Evolutionary conservation across 2,113 vertebrate species (phyloP).

Genomic region (Nannobrachium achirus): DNA sequence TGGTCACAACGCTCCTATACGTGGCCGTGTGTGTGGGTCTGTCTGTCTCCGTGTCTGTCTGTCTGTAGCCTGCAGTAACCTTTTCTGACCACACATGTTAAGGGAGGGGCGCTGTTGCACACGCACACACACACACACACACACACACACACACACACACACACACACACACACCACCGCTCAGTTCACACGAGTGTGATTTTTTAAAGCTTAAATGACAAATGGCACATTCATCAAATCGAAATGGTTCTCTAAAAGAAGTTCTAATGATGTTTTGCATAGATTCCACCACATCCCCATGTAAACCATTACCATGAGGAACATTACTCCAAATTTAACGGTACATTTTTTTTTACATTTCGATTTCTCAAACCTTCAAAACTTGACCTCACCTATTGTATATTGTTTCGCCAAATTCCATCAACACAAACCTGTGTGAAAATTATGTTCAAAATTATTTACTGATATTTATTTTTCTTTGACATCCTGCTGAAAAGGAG

Average conservation of each 20-base stretch:
- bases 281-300: background rate
- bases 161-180: no score
- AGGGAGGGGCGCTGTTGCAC: no score
- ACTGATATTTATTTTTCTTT: slow-evolving; percentile 72
- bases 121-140: no score
- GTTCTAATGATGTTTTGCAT: slow-evolving; percentile 20
- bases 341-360: slow-evolving; percentile 55
- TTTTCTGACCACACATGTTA: no score
- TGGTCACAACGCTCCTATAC: no score
- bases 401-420: slow-evolving; percentile 45
- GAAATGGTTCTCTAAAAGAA: slow-evolving; percentile 13
- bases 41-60: no score
- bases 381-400: slow-evolving; percentile 66
- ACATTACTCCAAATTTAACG: slow-evolving; percentile 26
- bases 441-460: slow-evolving; percentile 48
- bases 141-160: no score
- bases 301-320: background rate
- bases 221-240: slow-evolving; percentile 12
- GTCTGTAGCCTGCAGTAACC: no score
- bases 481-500: slow-evolving; percentile 73
- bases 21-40: no score
- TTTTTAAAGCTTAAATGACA: slow-evolving; percentile 4
- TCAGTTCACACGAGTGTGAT: no score
- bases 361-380: slow-evolving; percentile 19
- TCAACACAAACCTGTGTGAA: slow-evolving; percentile 46